Evolutionary conservation across 1,140 invertebrate species (phyloP), one percentile per base, ranked within the genome.

Genomic region (Lepidotrigona ventralis): DNA sequence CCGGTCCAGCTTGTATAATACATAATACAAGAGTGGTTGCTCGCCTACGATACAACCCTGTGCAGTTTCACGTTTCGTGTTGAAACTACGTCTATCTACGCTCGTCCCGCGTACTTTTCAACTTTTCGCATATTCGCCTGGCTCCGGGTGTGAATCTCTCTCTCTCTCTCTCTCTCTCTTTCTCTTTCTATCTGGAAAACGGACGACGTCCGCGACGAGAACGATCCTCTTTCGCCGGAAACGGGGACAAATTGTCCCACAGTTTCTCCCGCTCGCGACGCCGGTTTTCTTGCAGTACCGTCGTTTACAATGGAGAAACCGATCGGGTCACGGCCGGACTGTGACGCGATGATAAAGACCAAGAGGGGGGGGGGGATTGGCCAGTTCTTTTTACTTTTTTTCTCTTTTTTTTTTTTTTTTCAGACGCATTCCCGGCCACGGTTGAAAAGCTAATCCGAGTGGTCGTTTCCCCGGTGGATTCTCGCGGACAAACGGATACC

Each of bases 1-100:
- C 6, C n/a, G 3, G 85, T 79, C 84, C 86, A 87, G 80, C 66
- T 75, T 71, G 33, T 60, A 46, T 46, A 8, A 46, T 46, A 46
- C 39, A 46, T 46, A 46, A 8, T 46, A 33, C 39, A 56, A 71
- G 79, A 63, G 17, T 66, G 79, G 64, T 72, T 46, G 39, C 39
- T 76, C 53, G 33, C 29, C 17, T 54, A 56, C 78, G 83, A 82
- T 82, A 82, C 77, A 80, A 85, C 56, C 56, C 23, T 4, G 26
- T 46, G 69, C 51, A 46, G 21, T 51, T 64, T 39, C 23, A 11
- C 39, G n/a, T n/a, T n/a, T n/a, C n/a, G 21, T 1, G 39, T 14
- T 23, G 39, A 33, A 33, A 11, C 39, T 14, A 26, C 6, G 8
- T 33, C 51, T 23, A 6, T 23, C 23, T 0, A 46, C 39, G 39